Evolutionary conservation across 2,797 vertebrate genomes (phyloP).

Genomic region (Hybognathus amarus): DNA sequence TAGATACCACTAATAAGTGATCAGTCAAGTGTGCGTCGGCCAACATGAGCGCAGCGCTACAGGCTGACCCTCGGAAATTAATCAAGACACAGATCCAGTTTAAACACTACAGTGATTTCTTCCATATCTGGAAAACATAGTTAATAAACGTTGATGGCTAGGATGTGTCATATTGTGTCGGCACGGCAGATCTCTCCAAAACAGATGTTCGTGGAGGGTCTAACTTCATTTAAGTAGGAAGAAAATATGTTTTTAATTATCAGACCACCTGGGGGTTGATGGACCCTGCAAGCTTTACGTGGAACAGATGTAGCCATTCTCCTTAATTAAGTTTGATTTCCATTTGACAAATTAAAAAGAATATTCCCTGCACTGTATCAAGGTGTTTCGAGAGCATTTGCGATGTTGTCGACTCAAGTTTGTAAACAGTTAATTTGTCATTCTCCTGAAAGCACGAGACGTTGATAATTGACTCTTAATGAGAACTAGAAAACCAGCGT

Average conservation of each 20-base stretch:
- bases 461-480: constrained; percentile 51
- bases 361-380: constrained; percentile 54
- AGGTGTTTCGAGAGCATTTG: constrained; percentile 43
- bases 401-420: constrained; percentile 54
- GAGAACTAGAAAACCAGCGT: constrained; percentile 30
- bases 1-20: background rate
- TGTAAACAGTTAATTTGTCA: constrained; percentile 56
- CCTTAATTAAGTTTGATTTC: constrained; percentile 68
- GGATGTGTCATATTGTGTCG: constrained; percentile 42
- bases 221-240: constrained; percentile 66
- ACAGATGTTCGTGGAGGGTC: constrained; percentile 61
- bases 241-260: constrained; percentile 80
- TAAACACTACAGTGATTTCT: constrained; percentile 35
- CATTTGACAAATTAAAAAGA: constrained; percentile 63
- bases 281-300: constrained; percentile 62
- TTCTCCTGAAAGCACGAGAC: constrained; percentile 48
- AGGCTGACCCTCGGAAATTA: background rate
- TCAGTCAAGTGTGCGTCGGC: constrained; percentile 1
- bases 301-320: constrained; percentile 65
- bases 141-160: constrained; percentile 33
- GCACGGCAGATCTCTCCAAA: constrained; percentile 51
- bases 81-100: constrained; percentile 3
- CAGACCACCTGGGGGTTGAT: constrained; percentile 74
- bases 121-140: constrained; percentile 17
- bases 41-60: background rate